Base-by-base conservation (phyloP, 2,113 vertebrate genomes). In the Anarhynchus alexandrinus region DNA sequence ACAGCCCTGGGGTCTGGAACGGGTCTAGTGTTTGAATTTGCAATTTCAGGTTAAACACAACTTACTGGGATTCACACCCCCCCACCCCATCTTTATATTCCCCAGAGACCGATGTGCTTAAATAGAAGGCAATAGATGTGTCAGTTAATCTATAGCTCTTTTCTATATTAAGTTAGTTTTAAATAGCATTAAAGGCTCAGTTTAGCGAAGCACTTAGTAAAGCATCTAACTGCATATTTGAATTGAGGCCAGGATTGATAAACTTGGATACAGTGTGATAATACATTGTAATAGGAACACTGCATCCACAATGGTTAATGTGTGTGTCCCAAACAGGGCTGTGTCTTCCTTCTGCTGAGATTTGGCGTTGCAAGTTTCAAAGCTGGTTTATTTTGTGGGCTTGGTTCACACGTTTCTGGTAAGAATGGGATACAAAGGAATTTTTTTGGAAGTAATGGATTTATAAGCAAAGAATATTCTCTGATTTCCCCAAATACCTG, bases 111-210 rank as follows among this genome's bases (percentile, higher is more conserved):
- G 3, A 25, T 52, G 47, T 12, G 20, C 86, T 89, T 91, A 79
- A 95, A 72, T 64, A 94, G 77, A 93, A 80, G 77, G 73, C 70
- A 85, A 80, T 91, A 93, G 83, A 92, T 87, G 66, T 76, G 78
- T 77, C 74, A 59, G 76, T 94, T 95, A 96, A 95, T 91, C 86
- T 93, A 95, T 95, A 94, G 86, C 38, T 87, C 81, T 92, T 80
- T 93, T 91, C 95, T 94, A 92, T 95, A 92, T 94, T 95, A 94
- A 91, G 93, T 94, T 94, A 82, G 89, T 97, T 95, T 97, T 93
- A 96, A 97, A 93, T 96, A 94, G 91, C 95, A 89, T 95, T 95
- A 97, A 97, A 97, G 93, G 86, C 94, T 93, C 32, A 16, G 64
- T 97, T 96, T 95, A 96, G 93, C 13, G 3, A 66, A 95, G 89